Conservation (phyloP, 2,113 vertebrate genomes). For the Drymodes brunneopygia region DNA sequence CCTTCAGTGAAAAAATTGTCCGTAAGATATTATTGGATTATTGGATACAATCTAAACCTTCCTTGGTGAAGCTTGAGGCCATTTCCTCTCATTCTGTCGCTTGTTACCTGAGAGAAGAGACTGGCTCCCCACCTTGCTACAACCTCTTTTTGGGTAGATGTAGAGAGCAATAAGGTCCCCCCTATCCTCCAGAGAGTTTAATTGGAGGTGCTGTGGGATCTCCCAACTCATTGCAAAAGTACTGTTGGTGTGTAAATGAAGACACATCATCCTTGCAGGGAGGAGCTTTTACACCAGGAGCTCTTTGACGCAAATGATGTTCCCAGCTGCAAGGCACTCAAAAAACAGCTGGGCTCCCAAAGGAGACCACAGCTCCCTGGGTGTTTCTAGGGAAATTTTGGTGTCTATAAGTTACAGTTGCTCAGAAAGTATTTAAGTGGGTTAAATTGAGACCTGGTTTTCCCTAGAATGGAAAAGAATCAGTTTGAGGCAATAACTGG, state of each 20-base stretch:
- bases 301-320: not conserved
- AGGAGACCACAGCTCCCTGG: not conserved
- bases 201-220: not conserved
- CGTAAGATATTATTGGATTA: too few relatives aligned
- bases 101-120: not conserved
- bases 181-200: not conserved
- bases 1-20: not conserved
- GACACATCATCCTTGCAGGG: not conserved
- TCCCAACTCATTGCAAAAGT: not conserved
- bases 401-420: not conserved
- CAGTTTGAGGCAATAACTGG: not conserved
- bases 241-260: accelerated
- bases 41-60: not conserved
- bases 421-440: not conserved
- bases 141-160: not conserved
- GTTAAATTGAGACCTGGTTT: slow-evolving; percentile 32
- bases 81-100: not conserved
- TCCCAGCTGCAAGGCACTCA: not conserved
- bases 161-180: not conserved
- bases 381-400: not conserved
- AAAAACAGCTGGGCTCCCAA: not conserved
- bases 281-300: not conserved
- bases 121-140: not conserved
- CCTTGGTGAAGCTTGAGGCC: not conserved
- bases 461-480: not conserved